Base-by-base conservation (phyloP, 2,888 invertebrate species). In the Pristionchus exspectatus region DNA sequence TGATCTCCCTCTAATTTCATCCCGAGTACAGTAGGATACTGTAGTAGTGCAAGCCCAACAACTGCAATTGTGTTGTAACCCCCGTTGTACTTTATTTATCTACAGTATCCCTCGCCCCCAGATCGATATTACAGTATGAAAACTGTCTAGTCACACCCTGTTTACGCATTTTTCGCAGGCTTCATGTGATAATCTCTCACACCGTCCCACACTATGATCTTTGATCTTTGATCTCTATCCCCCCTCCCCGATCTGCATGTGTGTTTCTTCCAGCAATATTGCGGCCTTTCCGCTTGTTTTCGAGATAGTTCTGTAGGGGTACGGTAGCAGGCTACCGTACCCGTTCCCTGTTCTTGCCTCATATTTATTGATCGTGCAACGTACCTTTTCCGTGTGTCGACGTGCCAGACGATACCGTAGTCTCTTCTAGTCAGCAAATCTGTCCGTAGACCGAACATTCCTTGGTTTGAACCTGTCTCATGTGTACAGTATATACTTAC, bases 11-110 rank as follows among this genome's bases (percentile, higher is more conserved):
- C 44, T 33, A 33, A 16, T 69, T 69, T 24, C 33, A 33, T 74
- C 74, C 74, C 74, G 74, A 74, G 74, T 74, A 30, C 16, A 14
- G 44, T 44, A n/a, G 77, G 44, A 77, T 77, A 77, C 77, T 44
- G 77, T 77, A 77, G 77, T 10, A 56, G 56, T 38, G 33, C 33
- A 24, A 44, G 44, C 12, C 77, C 12, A 27, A n/a, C 38, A 14
- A 33, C 3, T n/a, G 38, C n/a, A 12, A 77, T n/a, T 77, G 44
- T 77, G 77, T 77, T 77, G 77, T 77, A 77, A 21, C 24, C 77
- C 77, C 77, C 77, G 77, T 77, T 77, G 77, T 77, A 77, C 44
- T 44, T 77, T 38, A 77, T 77, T 77, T 77, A 69, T 69, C 77
- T 50, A 77, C 77, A 38, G 77, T 77, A 77, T 77, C 44, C 77